Base-by-base conservation (phyloP, 2,888 invertebrate species). In the Hirtodrosophila confusa region DNA sequence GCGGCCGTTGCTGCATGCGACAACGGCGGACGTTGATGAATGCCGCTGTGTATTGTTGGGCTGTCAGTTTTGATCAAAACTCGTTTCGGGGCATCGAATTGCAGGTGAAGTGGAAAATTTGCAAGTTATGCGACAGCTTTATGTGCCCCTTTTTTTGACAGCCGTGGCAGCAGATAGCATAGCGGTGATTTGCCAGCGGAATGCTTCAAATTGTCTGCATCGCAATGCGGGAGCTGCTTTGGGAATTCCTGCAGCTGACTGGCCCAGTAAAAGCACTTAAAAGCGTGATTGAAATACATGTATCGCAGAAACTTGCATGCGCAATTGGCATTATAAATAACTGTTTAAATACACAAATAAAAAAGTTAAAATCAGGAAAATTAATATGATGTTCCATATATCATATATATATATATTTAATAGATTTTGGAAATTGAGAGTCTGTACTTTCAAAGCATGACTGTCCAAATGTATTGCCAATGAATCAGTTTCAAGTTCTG, bases 1-100 rank as follows among this genome's bases (percentile, higher is more conserved):
- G 11, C 29, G 24, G 63, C 57, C 24, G 43, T 31, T 45, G 57
- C 69, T 79, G 84, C 69, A 83, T 77, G 77, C 77, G 84, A 80
- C 84, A 84, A 40, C 47, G 48, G 48, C 69, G 61, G 62, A 82
- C 82, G 58, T 84, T 84, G 86, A 84, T 86, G 86, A 79, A 84
- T 86, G 86, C 83, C 86, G 62, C 55, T 75, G 84, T 83, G 84
- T 79, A 84, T 84, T 84, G 84, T 86, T 80, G 62, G 75, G 75
- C 80, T 80, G 83, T 83, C 86, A 80, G 77, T 69, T 85, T 69
- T 71, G 80, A 77, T 83, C 80, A 78, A 69, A 75, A 75, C 69
- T 78, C 70, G 70, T 71, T 79, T 69, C 54, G 62, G 49, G 60
- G 57, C 61, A 57, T 68, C 56, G 51, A 61, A 80, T 80, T 78